These are phyloP conservation scores for Rhysida immarginata DNA, from an alignment of 1,140 invertebrate species.

Conservation along the genomic window DNA sequence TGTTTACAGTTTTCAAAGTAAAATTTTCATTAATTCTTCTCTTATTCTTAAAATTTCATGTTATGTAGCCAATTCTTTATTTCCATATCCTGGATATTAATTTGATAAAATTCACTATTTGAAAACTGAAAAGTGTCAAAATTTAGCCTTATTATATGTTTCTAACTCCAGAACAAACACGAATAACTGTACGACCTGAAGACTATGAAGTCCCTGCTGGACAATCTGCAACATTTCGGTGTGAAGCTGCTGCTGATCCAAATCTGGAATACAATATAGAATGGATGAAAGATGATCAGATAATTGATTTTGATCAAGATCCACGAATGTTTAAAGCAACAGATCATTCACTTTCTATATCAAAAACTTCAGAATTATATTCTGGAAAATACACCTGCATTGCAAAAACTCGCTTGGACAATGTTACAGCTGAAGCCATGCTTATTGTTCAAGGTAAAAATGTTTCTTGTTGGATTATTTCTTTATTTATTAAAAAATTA, in stretches of 20 bases:
- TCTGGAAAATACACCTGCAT: conserved; percentile 92
- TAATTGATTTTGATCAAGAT: conserved; percentile 73
- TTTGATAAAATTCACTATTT: too few species aligned
- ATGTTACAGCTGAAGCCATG: conserved; percentile 62
- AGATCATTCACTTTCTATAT: conserved; percentile 85
- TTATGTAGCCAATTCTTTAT: too few species aligned
- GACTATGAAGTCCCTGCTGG: conserved; percentile 81
- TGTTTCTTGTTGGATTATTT: background rate
- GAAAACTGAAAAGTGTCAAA: too few species aligned
- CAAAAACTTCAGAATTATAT: conserved; percentile 83
- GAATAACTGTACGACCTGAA: conserved; percentile 68
- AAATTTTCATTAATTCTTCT: too few species aligned
- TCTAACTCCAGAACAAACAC: conserved; percentile 47
- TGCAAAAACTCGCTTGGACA: conserved; percentile 77
- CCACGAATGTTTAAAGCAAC: conserved; percentile 41
- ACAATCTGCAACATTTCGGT: conserved; percentile 78
- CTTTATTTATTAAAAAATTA: too few species aligned
- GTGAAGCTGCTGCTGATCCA: conserved; percentile 74
- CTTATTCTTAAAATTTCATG: too few species aligned
- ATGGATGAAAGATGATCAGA: conserved; percentile 70
- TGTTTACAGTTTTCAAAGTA: too few species aligned
- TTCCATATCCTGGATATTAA: too few species aligned
- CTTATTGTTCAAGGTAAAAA: conserved; percentile 69
- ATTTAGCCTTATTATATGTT: too few species aligned
- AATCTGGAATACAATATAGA: conserved; percentile 61